A percentile compares a stretch with the other conserved stretches of the same genome.
Evolutionary conservation across 2,888 invertebrate species (phyloP).

Genomic region (Choristoneura rosaceana): DNA sequence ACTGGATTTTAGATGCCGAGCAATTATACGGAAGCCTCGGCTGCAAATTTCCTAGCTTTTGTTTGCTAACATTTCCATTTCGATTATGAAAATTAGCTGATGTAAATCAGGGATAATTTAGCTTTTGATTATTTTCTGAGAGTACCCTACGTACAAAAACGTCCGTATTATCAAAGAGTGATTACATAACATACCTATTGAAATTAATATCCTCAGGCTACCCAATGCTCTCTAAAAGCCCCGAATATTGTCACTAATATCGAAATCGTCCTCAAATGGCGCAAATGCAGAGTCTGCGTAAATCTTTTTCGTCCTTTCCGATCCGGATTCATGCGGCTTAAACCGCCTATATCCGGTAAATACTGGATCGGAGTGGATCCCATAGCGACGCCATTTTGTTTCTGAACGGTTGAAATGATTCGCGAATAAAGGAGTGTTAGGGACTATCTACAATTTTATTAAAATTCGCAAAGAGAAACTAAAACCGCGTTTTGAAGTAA

Average conservation of each 20-base stretch:
- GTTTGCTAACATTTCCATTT: too few species aligned
- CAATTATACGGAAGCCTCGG: too few species aligned
- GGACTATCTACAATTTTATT: neutral
- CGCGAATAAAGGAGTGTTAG: neutral
- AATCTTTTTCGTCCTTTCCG: conserved; percentile 41
- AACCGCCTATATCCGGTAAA: conserved; percentile 38
- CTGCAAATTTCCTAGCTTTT: too few species aligned
- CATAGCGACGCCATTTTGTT: conserved; percentile 7
- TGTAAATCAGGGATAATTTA: too few species aligned
- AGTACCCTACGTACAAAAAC: too few species aligned
- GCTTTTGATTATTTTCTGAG: too few species aligned
- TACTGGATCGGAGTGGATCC: conserved; percentile 13
- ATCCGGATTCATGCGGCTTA: conserved; percentile 36
- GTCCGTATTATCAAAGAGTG: too few species aligned
- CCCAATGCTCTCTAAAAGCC: neutral
- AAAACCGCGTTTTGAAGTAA: too few species aligned
- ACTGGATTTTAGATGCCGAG: too few species aligned
- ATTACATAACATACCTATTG: neutral
- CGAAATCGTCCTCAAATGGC: conserved; percentile 27
- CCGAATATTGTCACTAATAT: conserved; percentile 8
- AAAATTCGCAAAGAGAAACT: neutral
- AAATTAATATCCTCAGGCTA: neutral
- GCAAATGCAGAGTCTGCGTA: conserved; percentile 26
- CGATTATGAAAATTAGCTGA: too few species aligned
- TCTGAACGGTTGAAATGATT: neutral